A percentile compares a stretch with the other conserved stretches of the same genome.
These are phyloP conservation scores for Euproctis similis DNA, from an alignment of 2,888 invertebrate genomes.

Conservation along the genomic window DNA sequence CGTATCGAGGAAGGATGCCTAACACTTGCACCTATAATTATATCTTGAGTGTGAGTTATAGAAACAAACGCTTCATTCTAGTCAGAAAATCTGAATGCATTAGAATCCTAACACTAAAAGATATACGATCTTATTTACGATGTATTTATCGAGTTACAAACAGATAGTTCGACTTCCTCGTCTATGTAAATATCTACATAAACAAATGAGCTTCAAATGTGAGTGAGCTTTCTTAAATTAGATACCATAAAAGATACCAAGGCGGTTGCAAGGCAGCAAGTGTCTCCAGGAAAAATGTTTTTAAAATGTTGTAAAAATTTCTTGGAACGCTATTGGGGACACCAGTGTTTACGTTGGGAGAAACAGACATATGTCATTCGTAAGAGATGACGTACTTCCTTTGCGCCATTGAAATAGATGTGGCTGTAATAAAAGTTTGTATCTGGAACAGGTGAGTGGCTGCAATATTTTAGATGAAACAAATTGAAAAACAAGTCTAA, in stretches of 20 bases:
- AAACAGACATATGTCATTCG: constrained; percentile 58
- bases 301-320: constrained; percentile 62
- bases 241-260: constrained; percentile 31
- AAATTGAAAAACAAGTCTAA: too few relatives aligned
- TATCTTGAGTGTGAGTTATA: constrained; percentile 53
- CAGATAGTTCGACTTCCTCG: too few relatives aligned
- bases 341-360: constrained; percentile 58
- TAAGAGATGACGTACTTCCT: constrained; percentile 37
- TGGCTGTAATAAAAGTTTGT: constrained; percentile 18
- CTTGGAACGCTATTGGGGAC: constrained; percentile 61
- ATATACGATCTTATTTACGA: too few relatives aligned
- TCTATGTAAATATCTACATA: neutral
- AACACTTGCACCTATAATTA: constrained; percentile 70
- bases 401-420: constrained; percentile 41
- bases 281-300: constrained; percentile 59
- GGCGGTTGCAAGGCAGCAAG: constrained; percentile 33
- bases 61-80: constrained; percentile 56
- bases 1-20: constrained; percentile 69
- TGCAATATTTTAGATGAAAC: constrained; percentile 10
- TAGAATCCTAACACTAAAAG: too few relatives aligned
- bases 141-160: too few relatives aligned
- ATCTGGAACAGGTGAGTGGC: constrained; percentile 22
- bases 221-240: constrained; percentile 27
- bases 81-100: constrained; percentile 20
- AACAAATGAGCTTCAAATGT: constrained; percentile 11